These are phyloP conservation scores for Ctenoplectra terminalis DNA, from an alignment of 1,140 invertebrate species.

Conservation along the genomic window DNA sequence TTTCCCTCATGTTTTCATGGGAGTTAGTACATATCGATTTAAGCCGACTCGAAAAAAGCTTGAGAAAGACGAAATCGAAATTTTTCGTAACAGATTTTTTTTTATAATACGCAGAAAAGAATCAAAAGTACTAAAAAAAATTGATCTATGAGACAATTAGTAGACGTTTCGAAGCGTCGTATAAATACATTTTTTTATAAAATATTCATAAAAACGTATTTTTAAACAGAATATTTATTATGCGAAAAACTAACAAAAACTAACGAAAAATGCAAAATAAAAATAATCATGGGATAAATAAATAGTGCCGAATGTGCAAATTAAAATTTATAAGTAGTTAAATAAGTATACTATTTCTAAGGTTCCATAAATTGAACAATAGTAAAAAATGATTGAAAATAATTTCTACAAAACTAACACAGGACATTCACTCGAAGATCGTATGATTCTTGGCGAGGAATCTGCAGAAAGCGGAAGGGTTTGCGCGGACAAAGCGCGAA, in stretches of 20 bases:
- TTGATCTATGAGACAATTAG: neutral
- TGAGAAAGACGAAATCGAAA: constrained; percentile 22
- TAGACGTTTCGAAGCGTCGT: neutral
- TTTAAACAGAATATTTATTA: neutral
- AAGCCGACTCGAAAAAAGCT: constrained; percentile 17
- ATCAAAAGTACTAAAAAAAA: constrained; percentile 5
- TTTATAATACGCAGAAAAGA: neutral
- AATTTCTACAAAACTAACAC: neutral
- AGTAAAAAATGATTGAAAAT: neutral
- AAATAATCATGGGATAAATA: neutral
- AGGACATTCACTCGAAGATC: neutral
- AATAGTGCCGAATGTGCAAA: no score
- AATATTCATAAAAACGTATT: neutral
- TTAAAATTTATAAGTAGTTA: neutral
- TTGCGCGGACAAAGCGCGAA: neutral
- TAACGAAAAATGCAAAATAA: neutral
- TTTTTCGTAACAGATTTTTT: neutral
- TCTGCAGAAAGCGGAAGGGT: neutral
- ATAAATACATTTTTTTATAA: neutral
- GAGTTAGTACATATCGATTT: constrained; percentile 64
- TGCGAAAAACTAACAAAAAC: neutral
- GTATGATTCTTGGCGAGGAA: neutral
- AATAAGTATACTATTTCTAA: neutral
- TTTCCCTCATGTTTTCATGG: constrained; percentile 63
- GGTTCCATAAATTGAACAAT: neutral